Base-by-base conservation (phyloP, 2,113 vertebrate species). In the Toxotes chatareus region DNA sequence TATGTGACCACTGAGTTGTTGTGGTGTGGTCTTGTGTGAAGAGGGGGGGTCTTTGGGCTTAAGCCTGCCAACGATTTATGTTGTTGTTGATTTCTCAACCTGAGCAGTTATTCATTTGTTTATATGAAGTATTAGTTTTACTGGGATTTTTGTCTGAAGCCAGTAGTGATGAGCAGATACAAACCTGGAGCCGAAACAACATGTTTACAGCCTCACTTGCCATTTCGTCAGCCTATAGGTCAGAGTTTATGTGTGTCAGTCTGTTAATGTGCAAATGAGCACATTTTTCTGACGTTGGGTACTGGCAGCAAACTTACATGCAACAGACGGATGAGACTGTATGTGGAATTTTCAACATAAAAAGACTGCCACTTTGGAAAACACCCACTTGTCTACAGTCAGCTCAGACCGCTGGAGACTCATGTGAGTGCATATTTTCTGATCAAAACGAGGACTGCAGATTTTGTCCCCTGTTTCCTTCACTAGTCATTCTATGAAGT, bases 1-100 rank as follows among this genome's bases (percentile, higher is more conserved):
- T 55, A 13, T 81, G 57, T 76, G 65, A 77, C 84, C 67, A 63
- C 61, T 66, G 71, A 66, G 59, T 14, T 72, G 68, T 74, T 61
- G 23, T 53, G 14, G 40, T 63, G 49, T 34, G 69, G 70, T 64
- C 70, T 73, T 53, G 19, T 9, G 44, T 32, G 2, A 55, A 49
- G 49, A 63, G 13, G 65, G 0, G 5, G 49, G n/a, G 31, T 47
- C 42, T 59, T 51, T 64, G 60, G 32, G 9, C 8, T 64, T 38
- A 8, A 62, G 13, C 27, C 47, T 31, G 70, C n/a, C 42, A 32
- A 19, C 4, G 42, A 59, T 65, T 55, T 60, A 13, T 63, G 65
- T 42, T 68, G 12, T 62, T 32, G 38, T 46, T 44, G 11, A 27
- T 74, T 84, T 78, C 42, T 83, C 57, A 62, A 27, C 53, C 49